A percentile compares a stretch with the other conserved stretches of the same genome.
These are phyloP conservation scores for Catocala nupta DNA, from an alignment of 2,888 invertebrate species.

Conservation along the genomic window DNA sequence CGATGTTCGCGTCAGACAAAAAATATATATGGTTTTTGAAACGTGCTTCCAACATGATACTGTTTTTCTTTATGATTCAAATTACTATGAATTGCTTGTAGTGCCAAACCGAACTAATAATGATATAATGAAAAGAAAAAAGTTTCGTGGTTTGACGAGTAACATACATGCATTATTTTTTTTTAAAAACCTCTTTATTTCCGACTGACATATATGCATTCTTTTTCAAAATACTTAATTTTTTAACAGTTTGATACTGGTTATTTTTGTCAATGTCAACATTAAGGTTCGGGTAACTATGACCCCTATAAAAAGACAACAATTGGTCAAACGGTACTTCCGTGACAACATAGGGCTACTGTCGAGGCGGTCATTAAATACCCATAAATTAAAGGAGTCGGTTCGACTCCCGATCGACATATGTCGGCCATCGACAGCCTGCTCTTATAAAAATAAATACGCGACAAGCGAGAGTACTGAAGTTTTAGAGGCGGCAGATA, in stretches of 20 bases:
- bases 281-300: conserved; percentile 5
- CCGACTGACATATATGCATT: too few species aligned
- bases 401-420: conserved; percentile 71
- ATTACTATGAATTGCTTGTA: conserved; percentile 4
- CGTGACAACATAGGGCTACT: conserved; percentile 57
- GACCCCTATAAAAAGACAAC: conserved; percentile 32
- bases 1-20: conserved; percentile 15
- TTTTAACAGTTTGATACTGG: conserved; percentile 9
- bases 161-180: too few species aligned
- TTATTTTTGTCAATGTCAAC: background rate
- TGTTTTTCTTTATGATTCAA: conserved; percentile 36
- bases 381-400: conserved; percentile 78
- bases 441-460: conserved; percentile 68
- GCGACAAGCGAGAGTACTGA: conserved; percentile 37
- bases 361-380: conserved; percentile 77
- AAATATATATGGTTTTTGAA: conserved; percentile 22
- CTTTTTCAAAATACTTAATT: background rate
- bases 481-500: conserved; percentile 16
- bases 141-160: too few species aligned
- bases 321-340: conserved; percentile 49
- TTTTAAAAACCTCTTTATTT: too few species aligned
- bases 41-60: conserved; percentile 23
- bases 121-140: too few species aligned
- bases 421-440: conserved; percentile 72
- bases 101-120: too few species aligned